phyloP scores from a whole-genome alignment of 2,888 invertebrate genomes.

The Dexiosoma caninum region DNA sequence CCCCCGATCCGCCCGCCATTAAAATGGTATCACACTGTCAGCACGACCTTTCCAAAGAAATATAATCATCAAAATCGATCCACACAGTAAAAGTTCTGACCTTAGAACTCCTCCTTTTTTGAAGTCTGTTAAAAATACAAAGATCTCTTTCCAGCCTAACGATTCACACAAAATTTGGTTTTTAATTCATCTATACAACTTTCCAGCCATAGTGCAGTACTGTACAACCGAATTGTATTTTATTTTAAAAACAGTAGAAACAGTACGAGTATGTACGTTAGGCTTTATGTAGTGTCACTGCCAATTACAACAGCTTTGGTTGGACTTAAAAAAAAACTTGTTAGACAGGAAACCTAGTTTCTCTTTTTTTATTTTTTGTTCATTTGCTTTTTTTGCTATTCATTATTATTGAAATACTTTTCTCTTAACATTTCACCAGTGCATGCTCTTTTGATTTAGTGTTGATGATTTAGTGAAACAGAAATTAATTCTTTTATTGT shows the following conservation, averaged over 20 bases:
- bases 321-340: conserved; percentile 58
- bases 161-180: no score
- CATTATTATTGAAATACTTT: conserved; percentile 42
- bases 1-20: no score
- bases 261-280: no score
- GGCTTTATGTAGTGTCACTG: conserved; percentile 47
- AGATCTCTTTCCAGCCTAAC: no score
- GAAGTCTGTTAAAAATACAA: no score
- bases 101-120: no score
- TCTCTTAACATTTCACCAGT: conserved; percentile 39
- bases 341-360: conserved; percentile 62
- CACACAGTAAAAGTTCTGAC: no score
- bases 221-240: neutral
- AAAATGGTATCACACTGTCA: no score
- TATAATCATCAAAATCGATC: no score
- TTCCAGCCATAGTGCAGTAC: neutral
- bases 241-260: neutral
- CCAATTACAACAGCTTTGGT: conserved; percentile 51
- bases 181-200: no score
- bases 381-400: conserved; percentile 2
- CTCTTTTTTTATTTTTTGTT: conserved; percentile 36
- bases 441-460: conserved; percentile 30
- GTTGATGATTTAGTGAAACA: conserved; percentile 17
- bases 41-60: no score
- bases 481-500: conserved; percentile 29